phyloP scores from a whole-genome alignment of 2,113 vertebrate species.

The Eulacestoma nigropectus region DNA sequence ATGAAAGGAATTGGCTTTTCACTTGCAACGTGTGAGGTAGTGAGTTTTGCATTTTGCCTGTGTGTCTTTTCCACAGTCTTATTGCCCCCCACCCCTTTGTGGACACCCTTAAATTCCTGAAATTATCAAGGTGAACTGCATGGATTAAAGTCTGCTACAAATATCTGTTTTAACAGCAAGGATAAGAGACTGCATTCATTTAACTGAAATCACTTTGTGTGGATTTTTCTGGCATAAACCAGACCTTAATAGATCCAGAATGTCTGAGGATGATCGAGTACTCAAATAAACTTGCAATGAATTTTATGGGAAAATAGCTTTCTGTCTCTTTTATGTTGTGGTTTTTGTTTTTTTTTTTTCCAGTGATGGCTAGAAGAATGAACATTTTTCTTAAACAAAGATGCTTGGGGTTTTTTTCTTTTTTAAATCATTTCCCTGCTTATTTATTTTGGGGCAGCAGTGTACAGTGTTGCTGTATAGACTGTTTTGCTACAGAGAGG shows the following conservation, averaged over 20 bases:
- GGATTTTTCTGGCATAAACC: conserved; percentile 21
- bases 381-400: neutral
- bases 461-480: neutral
- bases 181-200: neutral
- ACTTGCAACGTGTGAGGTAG: rapidly evolving
- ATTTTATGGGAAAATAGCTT: conserved; percentile 11
- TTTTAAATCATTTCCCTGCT: neutral
- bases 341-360: neutral
- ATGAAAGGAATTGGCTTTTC: neutral
- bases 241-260: conserved; percentile 12
- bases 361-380: neutral
- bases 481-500: neutral
- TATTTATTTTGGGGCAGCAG: neutral
- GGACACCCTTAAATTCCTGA: neutral
- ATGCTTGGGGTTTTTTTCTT: neutral
- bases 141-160: neutral
- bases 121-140: neutral
- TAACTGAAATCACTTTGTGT: neutral
- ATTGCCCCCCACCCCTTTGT: neutral
- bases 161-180: neutral
- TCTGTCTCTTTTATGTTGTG: neutral
- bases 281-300: conserved; percentile 44
- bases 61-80: neutral
- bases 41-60: neutral
- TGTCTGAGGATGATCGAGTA: neutral